Evolutionary conservation across 1,140 invertebrate genomes (phyloP).

Genomic region (Drosophila watanabei): DNA sequence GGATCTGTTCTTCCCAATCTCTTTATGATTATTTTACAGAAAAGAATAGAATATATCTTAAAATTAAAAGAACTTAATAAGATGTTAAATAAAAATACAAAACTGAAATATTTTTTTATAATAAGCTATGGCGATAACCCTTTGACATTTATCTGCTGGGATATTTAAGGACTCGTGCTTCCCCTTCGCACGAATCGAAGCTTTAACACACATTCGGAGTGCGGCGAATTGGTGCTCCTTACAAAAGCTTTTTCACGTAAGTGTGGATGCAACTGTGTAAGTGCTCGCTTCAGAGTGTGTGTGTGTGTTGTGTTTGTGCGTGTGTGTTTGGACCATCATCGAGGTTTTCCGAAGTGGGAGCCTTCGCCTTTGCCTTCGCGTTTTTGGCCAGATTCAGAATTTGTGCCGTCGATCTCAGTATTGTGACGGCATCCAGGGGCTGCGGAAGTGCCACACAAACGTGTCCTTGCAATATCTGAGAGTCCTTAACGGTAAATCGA

Average conservation of each 20-base stretch:
- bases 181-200: conserved; percentile 7
- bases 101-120: too few relatives aligned
- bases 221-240: conserved; percentile 48
- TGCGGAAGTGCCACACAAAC: conserved; percentile 67
- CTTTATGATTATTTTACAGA: too few relatives aligned
- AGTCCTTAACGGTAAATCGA: conserved; percentile 18
- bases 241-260: conserved; percentile 7
- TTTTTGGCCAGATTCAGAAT: conserved; percentile 27
- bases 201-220: conserved; percentile 60
- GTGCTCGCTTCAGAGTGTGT: conserved; percentile 6
- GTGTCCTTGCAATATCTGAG: conserved; percentile 30
- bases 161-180: neutral
- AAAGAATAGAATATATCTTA: too few relatives aligned
- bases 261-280: neutral
- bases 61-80: neutral
- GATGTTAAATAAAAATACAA: too few relatives aligned
- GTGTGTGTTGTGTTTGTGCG: conserved; percentile 35
- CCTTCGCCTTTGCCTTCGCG: conserved; percentile 44
- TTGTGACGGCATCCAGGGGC: conserved; percentile 58
- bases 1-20: too few relatives aligned
- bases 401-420: conserved; percentile 59
- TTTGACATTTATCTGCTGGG: conserved; percentile 1
- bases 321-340: conserved; percentile 43
- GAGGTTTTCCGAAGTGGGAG: conserved; percentile 47
- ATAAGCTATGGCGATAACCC: neutral